Base-by-base conservation (phyloP, 2,888 invertebrate species). In the Drosophila parthenogenetica region DNA sequence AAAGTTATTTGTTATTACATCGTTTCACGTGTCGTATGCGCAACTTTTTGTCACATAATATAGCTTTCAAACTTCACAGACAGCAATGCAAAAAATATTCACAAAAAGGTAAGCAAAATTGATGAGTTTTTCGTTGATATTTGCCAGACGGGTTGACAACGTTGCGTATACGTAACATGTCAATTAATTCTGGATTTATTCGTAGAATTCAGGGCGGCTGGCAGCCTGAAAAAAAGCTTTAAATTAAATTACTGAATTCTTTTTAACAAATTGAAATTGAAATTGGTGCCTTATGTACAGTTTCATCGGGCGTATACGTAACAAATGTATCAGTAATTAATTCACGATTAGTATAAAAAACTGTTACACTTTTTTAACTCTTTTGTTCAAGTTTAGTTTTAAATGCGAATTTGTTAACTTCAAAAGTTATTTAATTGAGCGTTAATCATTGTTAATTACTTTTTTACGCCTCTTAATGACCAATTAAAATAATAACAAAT, bases 141-240 rank as follows among this genome's bases (percentile, higher is more conserved):
- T 68, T 59, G 60, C 17, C 42, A 17, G 45, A 46, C 48, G 43
- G 40, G 40, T 61, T 49, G 64, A 63, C 64, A 70, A 68, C 80
- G 68, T 64, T 54, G 72, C 87, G 89, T 77, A 80, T 86, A 86
- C 83, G 89, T 86, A 87, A 88, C 83, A 76, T 77, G 69, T 16
- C 17, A 62, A 81, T 81, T 72, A 87, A 84, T 81, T 72, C 64
- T 69, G 64, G 8, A 29, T 29, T 29, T 29, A 8, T 29, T 29
- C 7, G 0, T 7, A 8, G 8, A 29, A 29, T 7, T 29, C 29
- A 7, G 29, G 29, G 5, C 29, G 2, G 29, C 8, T 29, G 29
- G 25, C 25, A 29, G 25, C 8, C 25, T 29, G 25, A 3, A 35
- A 35, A 11, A 13, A 35, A 13, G 8, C 2, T 35, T 35, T 35